Evolutionary conservation across 2,888 invertebrate species (phyloP).

Genomic region (Nephrotoma appendiculata): DNA sequence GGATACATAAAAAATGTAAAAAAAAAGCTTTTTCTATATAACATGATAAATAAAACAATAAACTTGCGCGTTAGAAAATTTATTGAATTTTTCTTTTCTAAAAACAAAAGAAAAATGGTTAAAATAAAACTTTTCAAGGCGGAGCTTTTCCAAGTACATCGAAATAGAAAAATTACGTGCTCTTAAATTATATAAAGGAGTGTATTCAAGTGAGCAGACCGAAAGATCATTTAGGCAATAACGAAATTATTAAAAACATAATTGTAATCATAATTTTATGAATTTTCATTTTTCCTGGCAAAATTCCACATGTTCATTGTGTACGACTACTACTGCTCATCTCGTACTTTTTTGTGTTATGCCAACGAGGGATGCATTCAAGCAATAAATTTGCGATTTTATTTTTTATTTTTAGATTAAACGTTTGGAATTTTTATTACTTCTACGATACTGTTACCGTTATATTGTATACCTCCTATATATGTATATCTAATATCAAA

Average conservation of each 20-base stretch:
- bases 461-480: background rate
- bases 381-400: background rate
- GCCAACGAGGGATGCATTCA: background rate
- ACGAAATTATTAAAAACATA: background rate
- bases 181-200: background rate
- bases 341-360: background rate
- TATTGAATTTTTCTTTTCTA: background rate
- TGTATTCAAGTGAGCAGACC: background rate
- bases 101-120: background rate
- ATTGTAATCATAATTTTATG: background rate
- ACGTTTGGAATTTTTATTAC: background rate
- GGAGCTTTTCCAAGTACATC: background rate
- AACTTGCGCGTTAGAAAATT: background rate
- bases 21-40: background rate
- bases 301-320: background rate
- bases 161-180: background rate
- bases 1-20: background rate
- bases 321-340: background rate
- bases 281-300: background rate
- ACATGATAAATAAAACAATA: background rate
- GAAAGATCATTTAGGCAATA: background rate
- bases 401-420: background rate
- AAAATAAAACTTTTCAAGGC: background rate
- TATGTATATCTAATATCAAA: background rate
- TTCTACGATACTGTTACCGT: background rate